Percentiles rank a stretch among this genome's conserved stretches.
Conservation (phyloP, 2,888 invertebrate genomes). For the Plagiodera versicolora region DNA sequence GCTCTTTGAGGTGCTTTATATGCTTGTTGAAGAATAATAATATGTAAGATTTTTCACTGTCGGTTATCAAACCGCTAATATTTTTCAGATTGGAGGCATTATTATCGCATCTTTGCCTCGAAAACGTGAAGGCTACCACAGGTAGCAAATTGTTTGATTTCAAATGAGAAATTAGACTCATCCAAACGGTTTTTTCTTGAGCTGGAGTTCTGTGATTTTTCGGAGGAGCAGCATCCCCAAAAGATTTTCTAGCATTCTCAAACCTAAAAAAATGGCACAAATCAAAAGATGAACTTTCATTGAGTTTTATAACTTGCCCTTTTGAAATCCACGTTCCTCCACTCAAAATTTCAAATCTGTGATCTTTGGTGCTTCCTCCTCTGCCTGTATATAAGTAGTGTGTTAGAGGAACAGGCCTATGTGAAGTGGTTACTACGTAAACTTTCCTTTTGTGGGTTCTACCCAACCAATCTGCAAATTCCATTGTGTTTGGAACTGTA, state of each 20-base stretch:
- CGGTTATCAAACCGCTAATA: conserved; percentile 80
- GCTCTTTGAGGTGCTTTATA: conserved; percentile 70
- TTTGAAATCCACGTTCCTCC: conserved; percentile 71
- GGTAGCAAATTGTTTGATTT: conserved; percentile 83
- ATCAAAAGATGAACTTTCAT: too few species aligned
- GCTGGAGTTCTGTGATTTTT: too few species aligned
- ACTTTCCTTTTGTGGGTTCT: conserved; percentile 80
- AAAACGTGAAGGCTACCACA: conserved; percentile 92
- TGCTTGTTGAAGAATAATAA: conserved; percentile 84
- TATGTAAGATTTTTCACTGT: conserved; percentile 82
- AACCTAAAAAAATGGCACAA: conserved; percentile 41
- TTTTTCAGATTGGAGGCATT: conserved; percentile 61
- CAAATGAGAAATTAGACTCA: conserved; percentile 80
- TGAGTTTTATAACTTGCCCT: conserved; percentile 56
- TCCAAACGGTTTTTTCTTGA: conserved; percentile 82
- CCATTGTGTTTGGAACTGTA: conserved; percentile 95
- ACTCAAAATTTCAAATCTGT: conserved; percentile 79
- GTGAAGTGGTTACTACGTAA: conserved; percentile 90
- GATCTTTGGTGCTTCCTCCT: conserved; percentile 74
- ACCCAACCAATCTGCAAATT: conserved; percentile 95
- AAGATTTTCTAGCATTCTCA: conserved; percentile 40
- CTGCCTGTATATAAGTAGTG: conserved; percentile 89
- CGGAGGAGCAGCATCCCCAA: too few species aligned
- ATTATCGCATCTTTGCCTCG: conserved; percentile 77
- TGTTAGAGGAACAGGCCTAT: conserved; percentile 93